Conservation (phyloP, 2,888 invertebrate genomes). For the Alentia gelatinosa region DNA sequence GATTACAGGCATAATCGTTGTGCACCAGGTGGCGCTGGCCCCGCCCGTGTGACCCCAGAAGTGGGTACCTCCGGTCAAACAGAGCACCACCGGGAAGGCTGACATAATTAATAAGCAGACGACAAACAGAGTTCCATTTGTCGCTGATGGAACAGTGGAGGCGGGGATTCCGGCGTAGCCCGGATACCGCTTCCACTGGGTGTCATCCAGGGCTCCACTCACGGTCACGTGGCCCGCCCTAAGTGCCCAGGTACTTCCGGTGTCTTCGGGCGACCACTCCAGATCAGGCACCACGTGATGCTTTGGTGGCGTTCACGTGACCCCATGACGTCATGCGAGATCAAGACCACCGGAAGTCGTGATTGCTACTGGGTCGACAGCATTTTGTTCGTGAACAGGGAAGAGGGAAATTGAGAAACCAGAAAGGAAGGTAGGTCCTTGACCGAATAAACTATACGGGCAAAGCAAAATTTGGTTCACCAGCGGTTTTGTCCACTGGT, state of each 20-base stretch:
- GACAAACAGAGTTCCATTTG: conserved; percentile 32
- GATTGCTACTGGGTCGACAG: no score
- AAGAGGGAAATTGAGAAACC: no score
- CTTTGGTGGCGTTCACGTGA: no score
- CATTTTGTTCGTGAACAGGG: no score
- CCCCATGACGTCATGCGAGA: no score
- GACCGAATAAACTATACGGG: no score
- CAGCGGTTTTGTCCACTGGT: no score
- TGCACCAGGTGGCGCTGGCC: no score
- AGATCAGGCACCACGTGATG: no score
- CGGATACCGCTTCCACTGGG: background rate
- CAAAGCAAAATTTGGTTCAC: no score
- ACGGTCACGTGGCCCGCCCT: background rate
- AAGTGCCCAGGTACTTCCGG: background rate
- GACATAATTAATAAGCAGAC: background rate
- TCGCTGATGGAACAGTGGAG: background rate
- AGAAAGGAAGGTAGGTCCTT: no score
- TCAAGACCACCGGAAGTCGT: no score
- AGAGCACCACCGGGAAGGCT: background rate
- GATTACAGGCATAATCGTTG: background rate
- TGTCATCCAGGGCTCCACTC: background rate
- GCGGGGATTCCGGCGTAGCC: background rate
- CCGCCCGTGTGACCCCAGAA: background rate
- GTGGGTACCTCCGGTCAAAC: background rate
- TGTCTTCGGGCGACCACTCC: background rate